Conservation (phyloP, 2,797 vertebrate species). For the Lophotriccus pileatus region DNA sequence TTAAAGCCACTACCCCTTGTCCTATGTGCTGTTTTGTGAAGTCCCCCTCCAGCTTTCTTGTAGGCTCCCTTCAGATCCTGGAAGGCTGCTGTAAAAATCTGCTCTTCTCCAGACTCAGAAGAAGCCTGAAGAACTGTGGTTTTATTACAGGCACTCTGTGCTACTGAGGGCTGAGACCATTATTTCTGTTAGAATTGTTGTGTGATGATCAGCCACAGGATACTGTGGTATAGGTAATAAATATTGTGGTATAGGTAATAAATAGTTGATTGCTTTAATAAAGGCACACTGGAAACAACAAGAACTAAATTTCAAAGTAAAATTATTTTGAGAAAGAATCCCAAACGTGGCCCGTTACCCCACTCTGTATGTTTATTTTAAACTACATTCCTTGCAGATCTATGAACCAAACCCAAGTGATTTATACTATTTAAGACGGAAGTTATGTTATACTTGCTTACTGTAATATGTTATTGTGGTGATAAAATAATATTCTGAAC, state of each 20-base stretch:
- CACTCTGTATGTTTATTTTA: neutral
- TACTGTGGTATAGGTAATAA: neutral
- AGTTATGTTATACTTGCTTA: slow-evolving; percentile 26
- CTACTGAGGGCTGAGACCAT: neutral
- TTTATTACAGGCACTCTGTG: neutral
- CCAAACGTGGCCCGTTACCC: neutral
- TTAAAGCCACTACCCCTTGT: neutral
- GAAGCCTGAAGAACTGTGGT: neutral
- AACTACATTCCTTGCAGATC: neutral
- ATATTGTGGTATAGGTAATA: neutral
- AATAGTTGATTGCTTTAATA: neutral
- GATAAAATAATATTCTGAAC: slow-evolving; percentile 22
- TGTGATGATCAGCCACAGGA: neutral
- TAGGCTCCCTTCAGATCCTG: neutral
- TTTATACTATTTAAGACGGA: neutral
- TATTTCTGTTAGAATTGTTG: neutral
- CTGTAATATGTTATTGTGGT: neutral
- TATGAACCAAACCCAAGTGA: slow-evolving; percentile 24
- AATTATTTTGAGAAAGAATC: neutral
- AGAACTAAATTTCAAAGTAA: neutral
- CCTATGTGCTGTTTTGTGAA: neutral
- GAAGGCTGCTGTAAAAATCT: neutral
- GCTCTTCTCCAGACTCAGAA: neutral
- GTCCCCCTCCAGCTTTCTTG: neutral
- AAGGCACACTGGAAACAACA: neutral